A percentile compares a stretch with the other conserved stretches of the same genome.
Conservation (phyloP, 2,797 vertebrate genomes). For the Thaleichthys pacificus region DNA sequence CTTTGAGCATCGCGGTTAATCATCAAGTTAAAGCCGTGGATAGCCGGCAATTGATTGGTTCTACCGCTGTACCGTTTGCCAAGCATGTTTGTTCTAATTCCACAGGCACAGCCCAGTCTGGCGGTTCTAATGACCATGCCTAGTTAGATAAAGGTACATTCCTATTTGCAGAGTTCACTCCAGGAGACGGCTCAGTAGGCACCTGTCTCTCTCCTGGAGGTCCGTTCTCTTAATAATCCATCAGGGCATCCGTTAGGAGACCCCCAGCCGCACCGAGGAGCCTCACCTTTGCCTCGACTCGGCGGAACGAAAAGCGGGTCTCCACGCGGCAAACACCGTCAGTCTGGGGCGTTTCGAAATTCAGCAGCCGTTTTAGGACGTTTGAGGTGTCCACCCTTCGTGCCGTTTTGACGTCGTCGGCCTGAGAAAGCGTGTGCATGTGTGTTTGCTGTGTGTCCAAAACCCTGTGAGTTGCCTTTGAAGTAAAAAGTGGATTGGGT, state of each 20-base stretch:
- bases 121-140: background rate
- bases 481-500: too few relatives aligned
- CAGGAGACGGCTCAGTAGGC: background rate
- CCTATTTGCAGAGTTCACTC: background rate
- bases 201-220: background rate
- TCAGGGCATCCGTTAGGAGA: conserved; percentile 15
- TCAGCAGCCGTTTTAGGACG: conserved; percentile 24
- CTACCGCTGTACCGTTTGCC: background rate
- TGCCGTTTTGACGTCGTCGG: too few relatives aligned
- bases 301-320: conserved; percentile 40
- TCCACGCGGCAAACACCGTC: too few relatives aligned
- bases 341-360: conserved; percentile 11
- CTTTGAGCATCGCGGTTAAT: too few relatives aligned
- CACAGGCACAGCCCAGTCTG: background rate
- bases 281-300: conserved; percentile 33
- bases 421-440: too few relatives aligned
- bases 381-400: conserved; percentile 22
- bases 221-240: conserved; percentile 18
- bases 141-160: conserved; percentile 1
- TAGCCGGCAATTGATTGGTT: too few relatives aligned
- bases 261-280: background rate
- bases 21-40: too few relatives aligned
- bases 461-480: too few relatives aligned
- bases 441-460: too few relatives aligned
- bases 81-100: background rate